Percentiles rank a stretch among this genome's conserved stretches.
Conservation (phyloP, 2,797 vertebrate genomes). For the Eupleurogrammus muticus region DNA sequence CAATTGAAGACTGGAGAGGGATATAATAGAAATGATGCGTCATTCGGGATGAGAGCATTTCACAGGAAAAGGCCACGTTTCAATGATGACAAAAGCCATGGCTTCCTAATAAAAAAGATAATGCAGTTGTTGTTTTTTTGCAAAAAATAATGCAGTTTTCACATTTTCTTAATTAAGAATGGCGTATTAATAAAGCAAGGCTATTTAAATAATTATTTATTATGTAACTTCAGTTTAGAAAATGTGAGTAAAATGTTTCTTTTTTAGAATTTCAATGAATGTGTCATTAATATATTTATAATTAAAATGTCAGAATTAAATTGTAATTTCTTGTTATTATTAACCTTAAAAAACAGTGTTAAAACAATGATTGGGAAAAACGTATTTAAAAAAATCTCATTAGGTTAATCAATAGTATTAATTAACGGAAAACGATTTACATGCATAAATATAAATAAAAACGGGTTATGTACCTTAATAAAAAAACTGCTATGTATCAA, state of each 20-base stretch:
- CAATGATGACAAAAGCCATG: neutral
- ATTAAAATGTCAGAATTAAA: neutral
- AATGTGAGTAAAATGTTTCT: neutral
- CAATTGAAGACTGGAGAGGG: conserved; percentile 18
- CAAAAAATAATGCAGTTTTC: neutral
- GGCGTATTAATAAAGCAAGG: neutral
- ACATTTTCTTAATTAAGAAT: conserved; percentile 5
- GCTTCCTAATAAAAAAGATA: neutral
- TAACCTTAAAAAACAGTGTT: neutral
- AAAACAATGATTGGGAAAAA: neutral
- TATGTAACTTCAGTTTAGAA: neutral
- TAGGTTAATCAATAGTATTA: neutral
- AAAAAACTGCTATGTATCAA: neutral
- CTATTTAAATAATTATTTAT: neutral
- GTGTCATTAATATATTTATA: conserved; percentile 12
- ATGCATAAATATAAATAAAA: neutral
- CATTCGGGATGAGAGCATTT: neutral
- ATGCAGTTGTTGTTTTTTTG: no score
- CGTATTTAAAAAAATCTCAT: neutral
- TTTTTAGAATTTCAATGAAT: neutral
- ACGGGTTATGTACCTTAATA: neutral
- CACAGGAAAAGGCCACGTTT: neutral
- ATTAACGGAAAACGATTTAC: neutral
- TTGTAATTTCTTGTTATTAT: neutral
- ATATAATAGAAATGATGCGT: conserved; percentile 27